Evolutionary conservation across 2,888 invertebrate genomes (phyloP).

Genomic region (Cosmopolites sordidus): DNA sequence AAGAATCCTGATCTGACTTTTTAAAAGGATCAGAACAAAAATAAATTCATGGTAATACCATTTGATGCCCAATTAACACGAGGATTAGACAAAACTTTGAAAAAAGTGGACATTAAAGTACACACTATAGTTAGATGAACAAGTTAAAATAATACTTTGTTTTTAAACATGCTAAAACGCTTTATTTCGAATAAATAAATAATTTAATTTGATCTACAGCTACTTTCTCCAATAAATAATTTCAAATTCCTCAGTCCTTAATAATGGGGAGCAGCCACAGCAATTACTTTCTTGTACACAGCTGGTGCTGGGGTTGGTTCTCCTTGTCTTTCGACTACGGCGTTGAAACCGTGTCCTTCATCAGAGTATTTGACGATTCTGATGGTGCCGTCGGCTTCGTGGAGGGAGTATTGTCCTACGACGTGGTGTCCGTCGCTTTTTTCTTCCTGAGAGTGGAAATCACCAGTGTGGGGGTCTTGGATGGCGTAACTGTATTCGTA

Average conservation of each 20-base stretch:
- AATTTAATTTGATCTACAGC: too few relatives aligned
- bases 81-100: too few relatives aligned
- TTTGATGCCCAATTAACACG: too few relatives aligned
- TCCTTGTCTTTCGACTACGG: constrained; percentile 46
- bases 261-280: constrained; percentile 9
- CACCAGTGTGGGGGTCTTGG: constrained; percentile 48
- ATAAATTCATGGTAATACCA: too few relatives aligned
- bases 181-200: not conserved
- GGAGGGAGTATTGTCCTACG: constrained; percentile 54
- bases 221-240: not conserved
- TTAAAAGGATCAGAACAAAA: too few relatives aligned
- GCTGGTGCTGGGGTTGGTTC: constrained; percentile 41
- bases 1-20: too few relatives aligned
- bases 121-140: too few relatives aligned
- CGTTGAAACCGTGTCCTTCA: constrained; percentile 51
- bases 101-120: too few relatives aligned
- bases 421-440: constrained; percentile 54
- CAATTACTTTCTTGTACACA: constrained; percentile 1
- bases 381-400: constrained; percentile 55
- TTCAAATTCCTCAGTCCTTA: not conserved
- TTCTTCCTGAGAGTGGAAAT: constrained; percentile 55
- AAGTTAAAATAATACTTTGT: too few relatives aligned
- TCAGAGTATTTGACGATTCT: constrained; percentile 55
- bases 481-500: constrained; percentile 7
- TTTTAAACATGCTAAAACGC: too few relatives aligned